These are phyloP conservation scores for Potorous gilbertii DNA, from an alignment of 2,797 vertebrate genomes.

Conservation along the genomic window DNA sequence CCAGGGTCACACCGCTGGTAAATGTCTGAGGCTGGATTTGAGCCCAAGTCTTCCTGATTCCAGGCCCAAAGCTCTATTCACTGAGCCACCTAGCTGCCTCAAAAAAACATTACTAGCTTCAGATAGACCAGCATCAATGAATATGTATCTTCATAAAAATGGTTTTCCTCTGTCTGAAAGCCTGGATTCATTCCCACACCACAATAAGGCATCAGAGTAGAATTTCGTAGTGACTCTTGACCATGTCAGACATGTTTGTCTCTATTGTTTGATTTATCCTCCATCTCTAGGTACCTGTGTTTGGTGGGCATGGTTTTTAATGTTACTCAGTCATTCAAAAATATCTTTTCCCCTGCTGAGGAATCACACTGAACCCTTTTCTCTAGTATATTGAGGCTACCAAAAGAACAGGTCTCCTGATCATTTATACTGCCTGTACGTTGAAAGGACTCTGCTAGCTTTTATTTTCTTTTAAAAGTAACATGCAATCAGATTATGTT, in stretches of 20 bases:
- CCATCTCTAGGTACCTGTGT: background rate
- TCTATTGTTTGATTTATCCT: background rate
- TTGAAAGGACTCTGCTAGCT: background rate
- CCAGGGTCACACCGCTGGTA: no score
- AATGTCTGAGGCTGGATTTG: background rate
- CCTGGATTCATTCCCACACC: background rate
- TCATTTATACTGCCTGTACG: accelerated
- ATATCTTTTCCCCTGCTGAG: background rate
- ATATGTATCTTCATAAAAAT: background rate
- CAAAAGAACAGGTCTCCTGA: background rate
- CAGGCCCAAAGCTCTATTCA: background rate
- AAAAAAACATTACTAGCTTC: background rate
- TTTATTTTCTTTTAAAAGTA: slow-evolving; percentile 11
- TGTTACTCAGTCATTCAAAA: background rate
- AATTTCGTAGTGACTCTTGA: background rate
- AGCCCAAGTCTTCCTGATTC: background rate
- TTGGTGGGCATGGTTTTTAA: background rate
- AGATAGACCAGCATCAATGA: background rate
- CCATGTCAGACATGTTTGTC: background rate
- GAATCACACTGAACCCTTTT: background rate
- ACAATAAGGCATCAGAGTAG: background rate
- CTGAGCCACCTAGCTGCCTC: background rate
- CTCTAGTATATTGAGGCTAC: background rate
- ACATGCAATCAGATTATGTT: background rate
- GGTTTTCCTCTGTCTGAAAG: background rate